phyloP scores from a whole-genome alignment of 2,888 invertebrate species.

The Euproctis similis region DNA sequence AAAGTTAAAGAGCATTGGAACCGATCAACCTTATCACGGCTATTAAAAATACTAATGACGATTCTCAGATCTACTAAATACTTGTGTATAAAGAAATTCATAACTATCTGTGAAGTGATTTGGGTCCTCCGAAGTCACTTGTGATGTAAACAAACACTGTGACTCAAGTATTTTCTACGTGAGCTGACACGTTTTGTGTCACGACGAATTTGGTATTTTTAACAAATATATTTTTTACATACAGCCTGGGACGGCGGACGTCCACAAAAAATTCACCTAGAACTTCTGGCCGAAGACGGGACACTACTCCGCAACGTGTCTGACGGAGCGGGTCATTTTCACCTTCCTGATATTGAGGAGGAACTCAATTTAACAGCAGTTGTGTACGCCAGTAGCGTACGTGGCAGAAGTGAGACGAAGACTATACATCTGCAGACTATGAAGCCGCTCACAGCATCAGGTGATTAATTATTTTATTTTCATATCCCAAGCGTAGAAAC shows the following conservation, averaged over 20 bases:
- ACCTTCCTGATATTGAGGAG: conserved; percentile 29
- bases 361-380: conserved; percentile 39
- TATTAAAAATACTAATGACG: no score
- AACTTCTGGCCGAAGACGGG: conserved; percentile 32
- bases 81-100: no score
- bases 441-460: conserved; percentile 33
- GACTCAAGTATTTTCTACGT: no score
- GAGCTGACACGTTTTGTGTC: no score
- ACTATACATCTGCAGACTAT: conserved; percentile 31
- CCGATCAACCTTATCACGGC: no score
- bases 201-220: no score
- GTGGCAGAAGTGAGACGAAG: conserved; percentile 37
- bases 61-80: no score
- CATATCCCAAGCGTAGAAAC: background rate
- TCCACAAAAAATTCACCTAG: conserved; percentile 41
- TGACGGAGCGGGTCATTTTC: conserved; percentile 41
- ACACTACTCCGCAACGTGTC: conserved; percentile 33
- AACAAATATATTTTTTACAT: no score
- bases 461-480: conserved; percentile 15
- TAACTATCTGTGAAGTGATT: no score
- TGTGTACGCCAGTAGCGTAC: conserved; percentile 39
- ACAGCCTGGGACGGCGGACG: conserved; percentile 59
- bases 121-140: no score
- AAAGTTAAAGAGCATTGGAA: no score
- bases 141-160: no score